phyloP scores from a whole-genome alignment of 2,888 invertebrate species.

The Pandemis corylana region DNA sequence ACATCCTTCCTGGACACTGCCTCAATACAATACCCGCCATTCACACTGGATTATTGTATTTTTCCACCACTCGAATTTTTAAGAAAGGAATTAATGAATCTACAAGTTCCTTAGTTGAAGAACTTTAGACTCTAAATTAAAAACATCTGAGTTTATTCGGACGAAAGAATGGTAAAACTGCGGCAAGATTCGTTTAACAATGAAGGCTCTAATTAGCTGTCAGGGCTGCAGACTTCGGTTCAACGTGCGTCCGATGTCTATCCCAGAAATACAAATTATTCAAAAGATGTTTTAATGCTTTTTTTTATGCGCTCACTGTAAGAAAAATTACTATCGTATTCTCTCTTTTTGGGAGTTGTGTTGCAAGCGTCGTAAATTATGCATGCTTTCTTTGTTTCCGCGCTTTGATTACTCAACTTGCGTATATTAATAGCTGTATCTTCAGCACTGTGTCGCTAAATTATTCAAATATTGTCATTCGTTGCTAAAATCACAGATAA shows the following conservation, averaged over 20 bases:
- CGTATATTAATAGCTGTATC: not conserved
- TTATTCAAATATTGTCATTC: constrained; percentile 20
- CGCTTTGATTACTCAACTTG: not conserved
- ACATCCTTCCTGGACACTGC: constrained; percentile 84
- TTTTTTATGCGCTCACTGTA: constrained; percentile 62
- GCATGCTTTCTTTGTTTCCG: not conserved
- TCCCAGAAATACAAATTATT: constrained; percentile 81
- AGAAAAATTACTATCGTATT: constrained; percentile 52
- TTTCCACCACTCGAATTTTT: constrained; percentile 81
- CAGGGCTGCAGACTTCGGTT: constrained; percentile 74
- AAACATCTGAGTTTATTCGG: constrained; percentile 53
- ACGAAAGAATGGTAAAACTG: constrained; percentile 50
- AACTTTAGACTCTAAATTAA: constrained; percentile 60
- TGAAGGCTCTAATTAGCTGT: constrained; percentile 83
- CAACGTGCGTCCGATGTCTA: constrained; percentile 67
- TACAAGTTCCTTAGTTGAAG: constrained; percentile 47
- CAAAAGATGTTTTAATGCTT: constrained; percentile 80
- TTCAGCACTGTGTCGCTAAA: not conserved
- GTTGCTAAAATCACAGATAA: constrained; percentile 58
- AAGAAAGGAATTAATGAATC: constrained; percentile 80
- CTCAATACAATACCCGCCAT: constrained; percentile 81
- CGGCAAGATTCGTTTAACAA: constrained; percentile 80
- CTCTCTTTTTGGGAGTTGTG: constrained; percentile 49
- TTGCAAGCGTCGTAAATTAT: constrained; percentile 10
- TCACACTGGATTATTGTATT: constrained; percentile 82